phyloP scores from a whole-genome alignment of 2,113 vertebrate genomes.

The Pollimyrus isidori region DNA sequence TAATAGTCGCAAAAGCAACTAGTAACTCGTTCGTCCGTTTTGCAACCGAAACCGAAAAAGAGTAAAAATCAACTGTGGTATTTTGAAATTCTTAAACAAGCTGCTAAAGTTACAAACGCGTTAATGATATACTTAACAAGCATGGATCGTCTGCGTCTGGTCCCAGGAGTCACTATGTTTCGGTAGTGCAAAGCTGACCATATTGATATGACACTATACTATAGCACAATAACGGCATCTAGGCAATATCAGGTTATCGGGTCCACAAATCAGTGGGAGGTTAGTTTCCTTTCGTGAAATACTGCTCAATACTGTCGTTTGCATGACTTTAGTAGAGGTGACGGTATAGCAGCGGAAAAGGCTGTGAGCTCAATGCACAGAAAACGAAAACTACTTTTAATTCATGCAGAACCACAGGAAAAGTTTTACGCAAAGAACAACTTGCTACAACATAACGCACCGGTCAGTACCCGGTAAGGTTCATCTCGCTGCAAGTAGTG shows the following conservation, averaged over 20 bases:
- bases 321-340: too few species aligned
- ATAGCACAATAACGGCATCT: conserved; percentile 35
- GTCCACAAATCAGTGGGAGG: conserved; percentile 37
- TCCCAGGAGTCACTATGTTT: neutral
- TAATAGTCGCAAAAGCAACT: neutral
- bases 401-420: neutral
- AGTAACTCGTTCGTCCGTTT: neutral
- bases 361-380: too few species aligned
- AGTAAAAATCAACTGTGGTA: neutral
- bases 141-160: neutral
- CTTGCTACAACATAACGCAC: neutral
- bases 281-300: conserved; percentile 25
- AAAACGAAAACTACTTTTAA: too few species aligned
- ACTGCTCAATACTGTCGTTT: conserved; percentile 26
- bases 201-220: conserved; percentile 28
- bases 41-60: neutral
- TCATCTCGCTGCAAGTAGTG: neutral
- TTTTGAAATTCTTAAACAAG: neutral
- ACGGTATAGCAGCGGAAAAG: too few species aligned
- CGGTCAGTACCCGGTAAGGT: neutral
- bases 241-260: conserved; percentile 39
- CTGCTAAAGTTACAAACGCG: neutral
- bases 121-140: neutral
- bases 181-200: neutral
- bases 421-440: neutral